A percentile compares a stretch with the other conserved stretches of the same genome.
Conservation (phyloP, 2,888 invertebrate genomes). For the Drosophila demipolita region DNA sequence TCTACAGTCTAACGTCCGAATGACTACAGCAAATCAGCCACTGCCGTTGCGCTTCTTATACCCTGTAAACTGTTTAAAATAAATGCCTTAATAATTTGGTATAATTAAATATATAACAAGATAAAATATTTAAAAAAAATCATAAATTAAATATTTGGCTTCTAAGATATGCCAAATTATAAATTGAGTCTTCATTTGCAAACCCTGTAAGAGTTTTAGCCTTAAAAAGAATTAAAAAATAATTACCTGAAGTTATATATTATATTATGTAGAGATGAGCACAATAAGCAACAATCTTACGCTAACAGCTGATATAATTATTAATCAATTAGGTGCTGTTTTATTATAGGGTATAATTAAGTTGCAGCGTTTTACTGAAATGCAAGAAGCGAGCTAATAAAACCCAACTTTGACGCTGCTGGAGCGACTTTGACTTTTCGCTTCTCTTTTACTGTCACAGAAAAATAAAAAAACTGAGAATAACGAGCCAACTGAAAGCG, state of each 20-base stretch:
- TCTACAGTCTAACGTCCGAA: constrained; percentile 41
- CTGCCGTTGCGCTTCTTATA: constrained; percentile 14
- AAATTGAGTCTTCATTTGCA: neutral
- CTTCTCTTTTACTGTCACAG: constrained; percentile 73
- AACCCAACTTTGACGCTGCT: constrained; percentile 65
- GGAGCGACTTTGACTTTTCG: constrained; percentile 62
- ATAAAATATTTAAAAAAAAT: too few relatives aligned
- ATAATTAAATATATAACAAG: neutral
- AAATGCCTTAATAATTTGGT: neutral
- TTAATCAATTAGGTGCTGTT: neutral
- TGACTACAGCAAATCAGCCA: constrained; percentile 32
- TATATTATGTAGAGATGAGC: neutral
- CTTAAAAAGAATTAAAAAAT: neutral
- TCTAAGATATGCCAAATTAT: neutral
- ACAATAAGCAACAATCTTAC: neutral
- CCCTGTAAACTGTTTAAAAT: constrained; percentile 11
- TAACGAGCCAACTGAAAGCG: constrained; percentile 63
- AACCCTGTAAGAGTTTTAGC: neutral
- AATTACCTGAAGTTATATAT: neutral
- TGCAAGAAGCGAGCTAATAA: constrained; percentile 64
- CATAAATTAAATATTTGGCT: too few relatives aligned
- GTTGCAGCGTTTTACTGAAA: constrained; percentile 29
- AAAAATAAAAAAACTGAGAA: constrained; percentile 74
- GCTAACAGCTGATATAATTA: neutral
- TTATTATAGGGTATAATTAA: constrained; percentile 9